Evolutionary conservation across 2,113 vertebrate species (phyloP).

Genomic region (Bos javanicus): DNA sequence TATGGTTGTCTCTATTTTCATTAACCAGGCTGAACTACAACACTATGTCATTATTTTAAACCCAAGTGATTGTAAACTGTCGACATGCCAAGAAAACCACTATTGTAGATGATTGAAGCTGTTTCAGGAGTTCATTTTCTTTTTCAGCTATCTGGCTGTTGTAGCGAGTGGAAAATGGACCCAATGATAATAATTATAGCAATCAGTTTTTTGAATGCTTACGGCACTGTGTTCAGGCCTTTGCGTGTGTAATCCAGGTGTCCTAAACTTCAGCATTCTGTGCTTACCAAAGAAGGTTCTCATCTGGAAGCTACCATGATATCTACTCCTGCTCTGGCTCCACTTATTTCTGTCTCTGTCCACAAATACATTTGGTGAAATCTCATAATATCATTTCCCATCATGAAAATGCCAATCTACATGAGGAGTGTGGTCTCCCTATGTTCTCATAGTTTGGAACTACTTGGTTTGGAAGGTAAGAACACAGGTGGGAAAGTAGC

Average conservation of each 20-base stretch:
- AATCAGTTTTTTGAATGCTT: background rate
- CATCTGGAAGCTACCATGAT: background rate
- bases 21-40: constrained; percentile 3
- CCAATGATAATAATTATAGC: constrained; percentile 2
- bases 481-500: background rate
- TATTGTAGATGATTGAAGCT: background rate
- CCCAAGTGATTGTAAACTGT: constrained; percentile 27
- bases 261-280: background rate
- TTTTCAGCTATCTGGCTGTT: background rate
- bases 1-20: constrained; percentile 39
- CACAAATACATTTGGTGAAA: background rate
- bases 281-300: background rate
- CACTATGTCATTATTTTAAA: constrained; percentile 55
- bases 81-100: constrained; percentile 12
- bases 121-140: constrained; percentile 31
- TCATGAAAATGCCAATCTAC: background rate
- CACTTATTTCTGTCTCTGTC: background rate
- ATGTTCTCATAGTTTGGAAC: background rate
- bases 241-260: background rate
- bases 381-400: background rate
- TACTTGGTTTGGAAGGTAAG: background rate
- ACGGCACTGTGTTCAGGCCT: background rate
- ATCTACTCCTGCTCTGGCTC: background rate
- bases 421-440: background rate
- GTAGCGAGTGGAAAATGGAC: background rate